Evolutionary conservation across 1,140 invertebrate species (phyloP).

Genomic region (Drosophila takahashii): DNA sequence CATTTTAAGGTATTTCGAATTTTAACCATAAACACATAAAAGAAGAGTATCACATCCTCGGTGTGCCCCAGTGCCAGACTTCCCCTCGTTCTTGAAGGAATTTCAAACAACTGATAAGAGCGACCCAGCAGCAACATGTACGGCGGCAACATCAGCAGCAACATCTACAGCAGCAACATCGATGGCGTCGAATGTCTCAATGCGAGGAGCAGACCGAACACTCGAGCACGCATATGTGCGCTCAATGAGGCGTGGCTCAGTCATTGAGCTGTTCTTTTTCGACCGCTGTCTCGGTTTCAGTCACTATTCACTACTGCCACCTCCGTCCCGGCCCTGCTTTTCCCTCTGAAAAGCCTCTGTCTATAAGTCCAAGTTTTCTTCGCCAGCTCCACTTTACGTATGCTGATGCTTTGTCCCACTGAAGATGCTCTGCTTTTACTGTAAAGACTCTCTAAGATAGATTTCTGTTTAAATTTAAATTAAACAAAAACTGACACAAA

Average conservation of each 20-base stretch:
- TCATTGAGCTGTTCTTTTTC: constrained; percentile 52
- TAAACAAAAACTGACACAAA: too few species aligned
- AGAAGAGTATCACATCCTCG: constrained; percentile 2
- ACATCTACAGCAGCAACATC: constrained; percentile 12
- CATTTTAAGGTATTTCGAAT: too few species aligned
- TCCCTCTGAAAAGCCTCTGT: neutral
- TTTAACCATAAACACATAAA: too few species aligned
- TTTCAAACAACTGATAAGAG: constrained; percentile 71
- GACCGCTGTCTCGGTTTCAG: constrained; percentile 12
- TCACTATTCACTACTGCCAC: constrained; percentile 16
- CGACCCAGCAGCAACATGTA: constrained; percentile 8
- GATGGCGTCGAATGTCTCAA: constrained; percentile 77
- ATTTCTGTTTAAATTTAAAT: too few species aligned
- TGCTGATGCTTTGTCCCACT: constrained; percentile 21
- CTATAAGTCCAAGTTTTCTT: constrained; percentile 22
- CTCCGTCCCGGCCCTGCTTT: neutral
- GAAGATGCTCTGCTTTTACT: constrained; percentile 8
- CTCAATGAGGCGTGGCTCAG: constrained; percentile 69
- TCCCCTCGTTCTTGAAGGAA: constrained; percentile 24
- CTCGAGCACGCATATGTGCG: constrained; percentile 71
- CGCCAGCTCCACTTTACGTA: constrained; percentile 12
- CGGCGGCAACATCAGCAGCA: constrained; percentile 10
- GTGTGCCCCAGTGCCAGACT: constrained; percentile 4
- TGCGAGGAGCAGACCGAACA: constrained; percentile 53
- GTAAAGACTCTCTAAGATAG: neutral